Conservation (phyloP, 2,797 vertebrate genomes). For the Sebastolobus alascanus region DNA sequence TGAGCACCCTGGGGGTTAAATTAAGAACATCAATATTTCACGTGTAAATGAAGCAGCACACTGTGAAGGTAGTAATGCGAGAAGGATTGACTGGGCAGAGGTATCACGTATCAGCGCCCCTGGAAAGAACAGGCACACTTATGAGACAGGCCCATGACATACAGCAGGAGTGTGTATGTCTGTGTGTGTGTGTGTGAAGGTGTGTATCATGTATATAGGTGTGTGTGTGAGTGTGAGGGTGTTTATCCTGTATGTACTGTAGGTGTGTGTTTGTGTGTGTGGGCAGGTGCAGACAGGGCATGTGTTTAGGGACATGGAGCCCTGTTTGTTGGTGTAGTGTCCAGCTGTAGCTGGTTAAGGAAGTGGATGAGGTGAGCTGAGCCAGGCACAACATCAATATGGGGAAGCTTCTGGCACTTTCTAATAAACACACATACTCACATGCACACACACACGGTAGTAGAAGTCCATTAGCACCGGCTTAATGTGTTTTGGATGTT, state of each 20-base stretch:
- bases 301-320: constrained; percentile 39
- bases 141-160: constrained; percentile 48
- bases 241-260: neutral
- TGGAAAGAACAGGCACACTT: constrained; percentile 70
- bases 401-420: constrained; percentile 62
- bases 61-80: constrained; percentile 80
- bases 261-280: neutral
- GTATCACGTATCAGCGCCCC: constrained; percentile 72
- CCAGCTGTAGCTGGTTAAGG: constrained; percentile 53
- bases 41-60: constrained; percentile 84
- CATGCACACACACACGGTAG: neutral
- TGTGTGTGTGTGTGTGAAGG: neutral
- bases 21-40: constrained; percentile 87
- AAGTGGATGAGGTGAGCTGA: constrained; percentile 51
- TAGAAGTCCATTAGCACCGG: constrained; percentile 15
- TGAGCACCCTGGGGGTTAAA: constrained; percentile 82
- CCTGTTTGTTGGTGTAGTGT: constrained; percentile 53
- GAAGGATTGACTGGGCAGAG: constrained; percentile 67
- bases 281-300: constrained; percentile 11
- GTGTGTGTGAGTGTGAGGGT: neutral
- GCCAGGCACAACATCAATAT: constrained; percentile 33
- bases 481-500: constrained; percentile 12
- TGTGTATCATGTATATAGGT: neutral
- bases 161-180: constrained; percentile 34
- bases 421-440: constrained; percentile 15